Evolutionary conservation across 1,140 invertebrate species (phyloP).

Genomic region (Cepaea nemoralis): DNA sequence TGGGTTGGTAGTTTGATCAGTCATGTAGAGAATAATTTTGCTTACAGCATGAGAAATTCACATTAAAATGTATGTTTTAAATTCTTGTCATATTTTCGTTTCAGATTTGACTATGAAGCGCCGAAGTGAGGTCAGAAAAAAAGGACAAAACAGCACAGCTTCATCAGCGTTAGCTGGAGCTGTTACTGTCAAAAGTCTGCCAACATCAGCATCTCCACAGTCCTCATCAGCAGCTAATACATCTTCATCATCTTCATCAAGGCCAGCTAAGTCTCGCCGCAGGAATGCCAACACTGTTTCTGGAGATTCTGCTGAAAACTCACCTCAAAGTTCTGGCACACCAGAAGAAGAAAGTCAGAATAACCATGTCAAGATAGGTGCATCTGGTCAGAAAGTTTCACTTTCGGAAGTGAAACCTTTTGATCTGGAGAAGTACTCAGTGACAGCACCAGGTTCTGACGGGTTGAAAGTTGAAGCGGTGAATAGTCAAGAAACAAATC

Average conservation of each 20-base stretch:
- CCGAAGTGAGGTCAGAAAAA: constrained; percentile 40
- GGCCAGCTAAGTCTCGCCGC: constrained; percentile 7
- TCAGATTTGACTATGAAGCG: constrained; percentile 44
- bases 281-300: constrained; percentile 27
- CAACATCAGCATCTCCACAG: not conserved
- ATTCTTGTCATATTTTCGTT: not conserved
- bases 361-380: not conserved
- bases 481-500: not conserved
- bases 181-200: not conserved
- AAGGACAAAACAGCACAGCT: constrained; percentile 37
- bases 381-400: not conserved
- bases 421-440: not conserved
- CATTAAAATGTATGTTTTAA: not conserved
- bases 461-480: not conserved
- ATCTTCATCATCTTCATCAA: not conserved
- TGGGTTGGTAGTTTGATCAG: too few relatives aligned
- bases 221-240: not conserved
- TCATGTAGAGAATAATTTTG: too few relatives aligned
- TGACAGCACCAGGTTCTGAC: not conserved
- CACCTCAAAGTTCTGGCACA: constrained; percentile 34
- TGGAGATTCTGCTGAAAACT: constrained; percentile 6
- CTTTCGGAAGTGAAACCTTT: not conserved
- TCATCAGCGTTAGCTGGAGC: not conserved
- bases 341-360: not conserved
- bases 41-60: too few relatives aligned